A percentile compares a stretch with the other conserved stretches of the same genome.
These are phyloP conservation scores for Branchipolynoe longqiensis DNA, from an alignment of 2,888 invertebrate genomes.

Conservation along the genomic window DNA sequence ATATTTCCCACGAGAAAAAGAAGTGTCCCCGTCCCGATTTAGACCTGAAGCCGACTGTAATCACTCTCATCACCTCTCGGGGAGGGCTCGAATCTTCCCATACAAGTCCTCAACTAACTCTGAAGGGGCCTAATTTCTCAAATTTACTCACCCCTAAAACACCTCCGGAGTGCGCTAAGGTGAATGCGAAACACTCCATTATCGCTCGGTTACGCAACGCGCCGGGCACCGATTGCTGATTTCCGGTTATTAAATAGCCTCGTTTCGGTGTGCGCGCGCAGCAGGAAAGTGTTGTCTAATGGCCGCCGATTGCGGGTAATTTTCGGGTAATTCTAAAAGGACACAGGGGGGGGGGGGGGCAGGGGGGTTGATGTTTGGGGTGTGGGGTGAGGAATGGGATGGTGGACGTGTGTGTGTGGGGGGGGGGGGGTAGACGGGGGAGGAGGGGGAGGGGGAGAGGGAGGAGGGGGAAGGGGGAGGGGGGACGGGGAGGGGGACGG, in stretches of 20 bases:
- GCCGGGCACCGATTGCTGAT: constrained; percentile 3
- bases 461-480: too few species aligned
- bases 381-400: too few species aligned
- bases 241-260: constrained; percentile 31
- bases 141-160: constrained; percentile 22
- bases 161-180: constrained; percentile 2
- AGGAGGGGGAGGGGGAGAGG: too few species aligned
- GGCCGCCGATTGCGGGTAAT: constrained; percentile 12
- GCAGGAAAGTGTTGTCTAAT: constrained; percentile 1
- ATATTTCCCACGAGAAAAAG: constrained; percentile 26
- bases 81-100: constrained; percentile 27
- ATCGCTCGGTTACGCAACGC: constrained; percentile 4
- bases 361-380: not conserved
- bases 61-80: constrained; percentile 3
- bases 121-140: constrained; percentile 14
- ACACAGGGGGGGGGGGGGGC: not conserved
- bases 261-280: constrained; percentile 3
- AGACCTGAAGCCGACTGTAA: not conserved
- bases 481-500: too few species aligned
- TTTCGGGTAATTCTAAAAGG: constrained; percentile 8
- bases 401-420: too few species aligned
- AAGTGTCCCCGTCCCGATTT: not conserved
- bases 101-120: constrained; percentile 35
- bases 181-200: constrained; percentile 3
- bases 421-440: too few species aligned